phyloP scores from a whole-genome alignment of 1,140 invertebrate genomes.

The Drosophila triauraria region DNA sequence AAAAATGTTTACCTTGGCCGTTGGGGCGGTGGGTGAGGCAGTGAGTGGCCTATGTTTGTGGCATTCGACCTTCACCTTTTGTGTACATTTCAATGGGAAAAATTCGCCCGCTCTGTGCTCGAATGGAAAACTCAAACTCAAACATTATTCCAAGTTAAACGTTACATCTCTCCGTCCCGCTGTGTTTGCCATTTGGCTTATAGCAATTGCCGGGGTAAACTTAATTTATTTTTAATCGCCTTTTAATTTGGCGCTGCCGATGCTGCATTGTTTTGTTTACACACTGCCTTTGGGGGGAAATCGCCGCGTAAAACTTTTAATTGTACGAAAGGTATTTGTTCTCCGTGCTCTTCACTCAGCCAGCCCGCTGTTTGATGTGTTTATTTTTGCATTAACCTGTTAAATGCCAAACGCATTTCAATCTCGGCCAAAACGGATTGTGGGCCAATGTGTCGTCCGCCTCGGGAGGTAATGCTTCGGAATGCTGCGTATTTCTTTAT shows the following conservation, averaged over 20 bases:
- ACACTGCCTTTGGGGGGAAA: conserved; percentile 40
- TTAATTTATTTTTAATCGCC: conserved; percentile 83
- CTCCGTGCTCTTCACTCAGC: conserved; percentile 6
- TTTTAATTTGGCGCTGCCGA: conserved; percentile 60
- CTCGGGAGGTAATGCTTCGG: conserved; percentile 19
- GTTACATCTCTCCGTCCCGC: conserved; percentile 35
- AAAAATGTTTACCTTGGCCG: conserved; percentile 34
- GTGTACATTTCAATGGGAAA: conserved; percentile 47
- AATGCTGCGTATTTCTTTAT: conserved; percentile 34
- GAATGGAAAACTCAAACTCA: conserved; percentile 14
- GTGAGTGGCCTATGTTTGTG: conserved; percentile 5
- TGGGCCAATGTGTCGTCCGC: conserved; percentile 71
- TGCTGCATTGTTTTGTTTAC: conserved; percentile 67
- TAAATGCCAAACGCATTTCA: conserved; percentile 77
- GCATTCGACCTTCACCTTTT: conserved; percentile 73
- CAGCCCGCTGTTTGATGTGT: conserved; percentile 59
- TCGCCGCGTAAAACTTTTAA: conserved; percentile 77
- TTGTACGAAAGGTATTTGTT: conserved; percentile 64
- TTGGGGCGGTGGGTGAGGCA: background rate
- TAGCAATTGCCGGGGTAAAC: conserved; percentile 72
- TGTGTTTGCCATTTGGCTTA: conserved; percentile 70
- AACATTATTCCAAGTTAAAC: conserved; percentile 58
- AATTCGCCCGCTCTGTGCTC: conserved; percentile 1
- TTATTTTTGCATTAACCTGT: conserved; percentile 67
- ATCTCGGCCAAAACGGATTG: conserved; percentile 54